Evolutionary conservation across 2,888 invertebrate genomes (phyloP).

Genomic region (Tetrapedia diversipes): DNA sequence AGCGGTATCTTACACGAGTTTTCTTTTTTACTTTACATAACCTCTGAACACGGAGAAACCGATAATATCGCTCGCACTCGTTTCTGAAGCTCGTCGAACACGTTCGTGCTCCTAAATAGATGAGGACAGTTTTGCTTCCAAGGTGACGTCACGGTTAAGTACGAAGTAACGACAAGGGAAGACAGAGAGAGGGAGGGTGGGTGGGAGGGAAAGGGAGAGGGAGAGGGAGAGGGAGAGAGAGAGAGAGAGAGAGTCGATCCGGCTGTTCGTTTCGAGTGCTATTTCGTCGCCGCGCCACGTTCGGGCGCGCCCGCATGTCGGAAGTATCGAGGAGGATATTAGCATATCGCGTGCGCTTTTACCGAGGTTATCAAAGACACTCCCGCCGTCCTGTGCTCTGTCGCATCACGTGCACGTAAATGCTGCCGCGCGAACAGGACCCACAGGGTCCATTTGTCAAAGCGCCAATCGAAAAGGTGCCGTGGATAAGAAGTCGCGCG

Average conservation of each 20-base stretch:
- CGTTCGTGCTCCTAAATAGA: not conserved
- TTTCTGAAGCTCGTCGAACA: constrained; percentile 3
- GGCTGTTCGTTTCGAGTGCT: constrained; percentile 36
- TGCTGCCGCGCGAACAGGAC: not conserved
- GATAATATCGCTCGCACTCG: not conserved
- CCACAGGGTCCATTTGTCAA: constrained; percentile 38
- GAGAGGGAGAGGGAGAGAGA: no score
- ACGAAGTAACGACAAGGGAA: constrained; percentile 1
- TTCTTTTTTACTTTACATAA: no score
- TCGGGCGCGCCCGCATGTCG: constrained; percentile 29
- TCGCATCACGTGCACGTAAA: constrained; percentile 28
- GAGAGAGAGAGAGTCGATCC: no score
- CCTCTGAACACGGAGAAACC: not conserved
- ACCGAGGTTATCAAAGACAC: constrained; percentile 62
- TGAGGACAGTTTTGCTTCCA: not conserved
- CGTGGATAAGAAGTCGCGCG: not conserved
- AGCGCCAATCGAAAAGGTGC: constrained; percentile 10
- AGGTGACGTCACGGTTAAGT: constrained; percentile 14
- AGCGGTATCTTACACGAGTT: no score
- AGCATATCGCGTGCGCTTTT: constrained; percentile 71
- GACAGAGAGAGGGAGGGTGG: not conserved
- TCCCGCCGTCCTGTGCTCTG: not conserved
- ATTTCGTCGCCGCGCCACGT: constrained; percentile 29
- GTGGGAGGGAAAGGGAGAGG: no score
- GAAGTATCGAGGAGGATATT: constrained; percentile 65